A percentile compares a stretch with the other conserved stretches of the same genome.
These are phyloP conservation scores for Trinorchestia longiramus DNA, from an alignment of 1,140 invertebrate genomes.

Conservation along the genomic window DNA sequence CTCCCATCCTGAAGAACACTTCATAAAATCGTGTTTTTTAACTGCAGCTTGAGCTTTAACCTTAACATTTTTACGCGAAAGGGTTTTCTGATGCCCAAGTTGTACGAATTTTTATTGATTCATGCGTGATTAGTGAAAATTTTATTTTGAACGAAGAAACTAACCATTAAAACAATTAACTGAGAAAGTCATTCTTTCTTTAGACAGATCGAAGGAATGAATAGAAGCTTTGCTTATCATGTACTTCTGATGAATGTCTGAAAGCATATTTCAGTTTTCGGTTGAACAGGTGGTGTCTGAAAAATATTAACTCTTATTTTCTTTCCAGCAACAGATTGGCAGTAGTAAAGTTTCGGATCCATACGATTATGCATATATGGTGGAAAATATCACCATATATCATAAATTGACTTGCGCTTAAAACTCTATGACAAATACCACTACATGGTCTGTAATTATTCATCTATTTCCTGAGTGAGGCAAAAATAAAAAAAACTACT, in stretches of 20 bases:
- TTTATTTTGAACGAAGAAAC: background rate
- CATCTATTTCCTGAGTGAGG: background rate
- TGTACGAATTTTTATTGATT: background rate
- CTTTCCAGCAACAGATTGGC: background rate
- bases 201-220: background rate
- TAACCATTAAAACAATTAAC: background rate
- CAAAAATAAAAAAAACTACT: background rate
- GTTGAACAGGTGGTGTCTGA: background rate
- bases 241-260: background rate
- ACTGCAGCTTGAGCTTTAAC: background rate
- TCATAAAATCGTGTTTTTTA: background rate
- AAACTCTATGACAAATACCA: background rate
- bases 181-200: background rate
- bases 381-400: background rate
- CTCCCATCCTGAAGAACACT: background rate
- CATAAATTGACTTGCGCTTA: background rate
- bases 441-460: background rate
- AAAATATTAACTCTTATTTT: background rate
- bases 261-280: background rate
- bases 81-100: background rate
- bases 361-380: background rate
- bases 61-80: background rate
- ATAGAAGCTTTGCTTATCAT: background rate
- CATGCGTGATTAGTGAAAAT: background rate
- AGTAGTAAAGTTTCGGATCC: background rate